phyloP scores from a whole-genome alignment of 2,888 invertebrate genomes.

The Euproctis similis region DNA sequence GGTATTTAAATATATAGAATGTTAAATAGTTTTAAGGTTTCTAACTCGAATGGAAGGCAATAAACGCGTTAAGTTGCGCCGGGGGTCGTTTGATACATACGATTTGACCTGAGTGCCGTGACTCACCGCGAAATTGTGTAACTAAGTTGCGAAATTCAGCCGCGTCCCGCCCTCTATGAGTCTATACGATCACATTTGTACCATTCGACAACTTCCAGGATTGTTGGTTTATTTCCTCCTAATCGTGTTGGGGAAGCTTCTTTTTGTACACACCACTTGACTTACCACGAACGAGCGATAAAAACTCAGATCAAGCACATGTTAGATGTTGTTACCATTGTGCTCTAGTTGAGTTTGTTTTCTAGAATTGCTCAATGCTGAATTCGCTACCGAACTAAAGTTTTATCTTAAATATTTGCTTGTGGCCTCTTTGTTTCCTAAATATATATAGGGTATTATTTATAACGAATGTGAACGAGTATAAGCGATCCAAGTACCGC shows the following conservation, averaged over 20 bases:
- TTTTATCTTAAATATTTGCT: conserved; percentile 4
- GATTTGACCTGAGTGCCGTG: conserved; percentile 35
- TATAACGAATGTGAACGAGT: too few relatives aligned
- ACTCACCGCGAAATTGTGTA: conserved; percentile 41
- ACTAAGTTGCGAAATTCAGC: conserved; percentile 42
- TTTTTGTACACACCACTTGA: conserved; percentile 10
- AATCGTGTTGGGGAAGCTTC: conserved; percentile 20
- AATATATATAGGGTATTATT: too few relatives aligned
- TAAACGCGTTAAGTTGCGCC: conserved; percentile 40
- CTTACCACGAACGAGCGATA: conserved; percentile 17
- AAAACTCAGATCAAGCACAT: conserved; percentile 17
- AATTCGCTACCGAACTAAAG: conserved; percentile 11
- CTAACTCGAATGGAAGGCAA: conserved; percentile 32
- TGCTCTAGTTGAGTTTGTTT: conserved; percentile 11
- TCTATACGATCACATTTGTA: conserved; percentile 29
- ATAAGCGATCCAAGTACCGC: conserved; percentile 8
- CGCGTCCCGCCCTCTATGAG: conserved; percentile 26
- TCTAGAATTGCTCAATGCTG: conserved; percentile 7
- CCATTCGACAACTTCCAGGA: conserved; percentile 27
- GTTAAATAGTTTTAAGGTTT: conserved; percentile 46
- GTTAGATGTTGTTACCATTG: conserved; percentile 4
- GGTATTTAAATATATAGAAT: too few relatives aligned
- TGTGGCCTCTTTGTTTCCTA: too few relatives aligned
- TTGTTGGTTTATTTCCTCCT: conserved; percentile 32
- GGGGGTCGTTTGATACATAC: conserved; percentile 37